Evolutionary conservation across 2,888 invertebrate genomes (phyloP).

Genomic region (Acronicta aceris): DNA sequence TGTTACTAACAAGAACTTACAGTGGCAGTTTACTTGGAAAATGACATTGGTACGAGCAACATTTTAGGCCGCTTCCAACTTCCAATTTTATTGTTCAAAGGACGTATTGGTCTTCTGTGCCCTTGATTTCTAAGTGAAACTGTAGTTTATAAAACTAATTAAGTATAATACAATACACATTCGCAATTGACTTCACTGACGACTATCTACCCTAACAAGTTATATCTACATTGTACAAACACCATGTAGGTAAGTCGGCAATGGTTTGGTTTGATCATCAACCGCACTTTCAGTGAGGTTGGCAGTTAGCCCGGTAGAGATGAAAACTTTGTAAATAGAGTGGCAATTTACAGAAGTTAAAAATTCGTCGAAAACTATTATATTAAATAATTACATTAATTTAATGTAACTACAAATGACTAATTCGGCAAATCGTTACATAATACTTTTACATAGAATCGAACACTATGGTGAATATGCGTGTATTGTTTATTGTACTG

Average conservation of each 20-base stretch:
- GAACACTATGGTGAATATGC: constrained; percentile 81
- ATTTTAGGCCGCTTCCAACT: constrained; percentile 84
- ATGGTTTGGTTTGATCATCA: constrained; percentile 57
- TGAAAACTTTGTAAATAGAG: constrained; percentile 73
- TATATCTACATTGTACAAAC: constrained; percentile 80
- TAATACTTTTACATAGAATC: constrained; percentile 74
- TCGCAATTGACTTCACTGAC: constrained; percentile 80
- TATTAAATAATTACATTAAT: constrained; percentile 61
- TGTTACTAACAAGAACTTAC: constrained; percentile 70
- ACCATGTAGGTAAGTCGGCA: constrained; percentile 65
- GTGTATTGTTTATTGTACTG: constrained; percentile 45
- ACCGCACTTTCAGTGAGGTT: constrained; percentile 63
- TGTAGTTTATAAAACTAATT: constrained; percentile 63
- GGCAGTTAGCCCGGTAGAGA: constrained; percentile 67
- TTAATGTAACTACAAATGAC: constrained; percentile 80
- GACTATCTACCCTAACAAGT: constrained; percentile 78
- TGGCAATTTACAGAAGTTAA: constrained; percentile 72
- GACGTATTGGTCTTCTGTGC: constrained; percentile 81
- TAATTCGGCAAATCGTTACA: constrained; percentile 85
- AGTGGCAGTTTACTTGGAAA: constrained; percentile 82
- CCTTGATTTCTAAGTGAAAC: constrained; percentile 67
- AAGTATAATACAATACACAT: constrained; percentile 71
- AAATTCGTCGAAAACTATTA: constrained; percentile 80
- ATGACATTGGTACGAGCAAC: constrained; percentile 77
- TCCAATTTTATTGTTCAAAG: constrained; percentile 80